Evolutionary conservation across 2,113 vertebrate species (phyloP), one percentile per base, ranked within the genome.

Genomic region (Peucedramus taeniatus): DNA sequence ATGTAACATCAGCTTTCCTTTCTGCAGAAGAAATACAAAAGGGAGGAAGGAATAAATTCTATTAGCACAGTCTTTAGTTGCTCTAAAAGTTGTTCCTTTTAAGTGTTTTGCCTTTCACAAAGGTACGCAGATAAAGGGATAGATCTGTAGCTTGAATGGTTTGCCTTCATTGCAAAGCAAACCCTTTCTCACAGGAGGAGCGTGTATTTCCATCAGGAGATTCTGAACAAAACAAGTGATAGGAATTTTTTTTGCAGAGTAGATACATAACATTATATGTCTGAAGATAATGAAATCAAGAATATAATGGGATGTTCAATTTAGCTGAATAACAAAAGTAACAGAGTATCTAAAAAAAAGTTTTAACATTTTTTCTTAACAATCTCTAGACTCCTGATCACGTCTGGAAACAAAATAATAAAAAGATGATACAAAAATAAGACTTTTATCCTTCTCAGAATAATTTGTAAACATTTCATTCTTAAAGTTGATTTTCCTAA

Each of bases 261-360:
- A 44, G 15, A 49, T 72, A 74, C 2, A 51, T 13, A 28, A 66
- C 28, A 22, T 64, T 76, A 28, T 71, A 7, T 45, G 74, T 74
- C 50, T 59, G 30, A 74, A 86, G 8, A 14, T 26, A 74, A 63
- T 22, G 40, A 64, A 15, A 96, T 66, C 28, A 93, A 60, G 49
- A 84, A 88, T 35, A 56, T 70, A 44, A 96, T 94, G 92, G 44
- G 50, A 83, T 87, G 26, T 63, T 95, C 94, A 96, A 92, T 91
- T 95, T 95, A 88, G 44, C 56, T 80, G 42, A 66, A 80, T 74
- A 90, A 93, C 23, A 94, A 94, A 94, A 96, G n/a, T 74, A 35
- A 54, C 24, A 77, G 47, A 76, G 76, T 18, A 92, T 88, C 65
- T 89, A 50, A 94, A 95, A 97, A 88, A 47, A 72, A 80, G 8